Evolutionary conservation across 2,113 vertebrate genomes (phyloP), one percentile per base, ranked within the genome.

Genomic region (Ancistrus triradiatus): DNA sequence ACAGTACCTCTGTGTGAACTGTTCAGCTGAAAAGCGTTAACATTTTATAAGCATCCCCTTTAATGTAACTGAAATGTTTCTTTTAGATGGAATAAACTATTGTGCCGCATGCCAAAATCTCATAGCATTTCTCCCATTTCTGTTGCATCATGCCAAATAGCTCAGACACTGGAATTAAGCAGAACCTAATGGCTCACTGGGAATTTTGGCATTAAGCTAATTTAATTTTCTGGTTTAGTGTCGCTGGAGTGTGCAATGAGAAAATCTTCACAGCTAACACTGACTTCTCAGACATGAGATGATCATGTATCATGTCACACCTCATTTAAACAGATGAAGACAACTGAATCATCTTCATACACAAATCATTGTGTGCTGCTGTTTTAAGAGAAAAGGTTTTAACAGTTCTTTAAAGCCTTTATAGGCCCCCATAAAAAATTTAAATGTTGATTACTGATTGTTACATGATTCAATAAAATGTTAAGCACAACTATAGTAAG

Each of bases 121-220:
- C 27, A 11, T 21, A 49, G 33, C 48, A 5, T 35, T 68, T 47
- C 52, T 43, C 35, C 7, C 25, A 11, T 14, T 58, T 56, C 53
- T 15, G 13, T 31, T 65, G 47, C 55, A 6, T 68, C 51, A 69
- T 68, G 55, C 11, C 70, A 58, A 77, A 76, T 67, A 68, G 52
- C 68, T 9, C 17, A 49, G n/a, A 35, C 50, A 52, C 76, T 74
- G 55, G 73, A 71, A 76, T 76, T 68, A 65, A 78, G 81, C 73
- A 60, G 40, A 80, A 63, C 80, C 72, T 60, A 72, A 82, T 81
- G 80, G 70, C 73, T 78, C 61, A 71, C 40, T 25, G 28, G 17
- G 38, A 72, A 44, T 55, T 66, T 62, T 35, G 17, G 69, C 40
- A 48, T 65, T 70, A 72, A 74, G 70, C 55, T 83, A 67, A 70